Percentiles rank a stretch among this genome's conserved stretches.
Evolutionary conservation across 2,888 invertebrate genomes (phyloP).

Genomic region (Aleiodes alternator): DNA sequence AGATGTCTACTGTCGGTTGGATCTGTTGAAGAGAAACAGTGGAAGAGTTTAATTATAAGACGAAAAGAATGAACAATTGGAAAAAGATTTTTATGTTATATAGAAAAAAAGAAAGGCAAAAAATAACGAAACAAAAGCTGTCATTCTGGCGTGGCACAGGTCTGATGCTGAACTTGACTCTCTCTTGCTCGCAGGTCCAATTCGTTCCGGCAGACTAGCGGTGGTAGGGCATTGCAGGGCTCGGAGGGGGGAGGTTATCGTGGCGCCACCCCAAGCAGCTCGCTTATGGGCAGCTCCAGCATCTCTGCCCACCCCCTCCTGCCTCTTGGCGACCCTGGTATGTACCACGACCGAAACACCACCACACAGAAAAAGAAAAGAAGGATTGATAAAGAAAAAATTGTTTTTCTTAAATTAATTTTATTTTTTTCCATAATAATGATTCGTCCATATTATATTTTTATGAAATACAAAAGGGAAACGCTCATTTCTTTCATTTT

Average conservation of each 20-base stretch:
- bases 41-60: slow-evolving; percentile 34
- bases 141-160: slow-evolving; percentile 71
- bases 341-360: slow-evolving; percentile 73
- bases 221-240: slow-evolving; percentile 78
- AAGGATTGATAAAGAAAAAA: slow-evolving; percentile 56
- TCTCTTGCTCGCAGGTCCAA: slow-evolving; percentile 88
- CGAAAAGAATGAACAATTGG: slow-evolving; percentile 39
- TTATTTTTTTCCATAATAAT: too few relatives aligned
- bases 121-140: slow-evolving; percentile 63
- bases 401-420: neutral
- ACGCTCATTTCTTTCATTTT: slow-evolving; percentile 57
- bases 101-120: slow-evolving; percentile 43
- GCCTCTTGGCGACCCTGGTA: slow-evolving; percentile 85
- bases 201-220: slow-evolving; percentile 89
- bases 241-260: slow-evolving; percentile 83
- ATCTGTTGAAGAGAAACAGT: slow-evolving; percentile 27
- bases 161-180: slow-evolving; percentile 76
- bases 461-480: slow-evolving; percentile 47
- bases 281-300: slow-evolving; percentile 87
- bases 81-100: slow-evolving; percentile 33
- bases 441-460: slow-evolving; percentile 29
- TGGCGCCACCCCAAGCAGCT: slow-evolving; percentile 77
- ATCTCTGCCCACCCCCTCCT: slow-evolving; percentile 96
- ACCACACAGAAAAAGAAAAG: slow-evolving; percentile 46
- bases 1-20: slow-evolving; percentile 16